Conservation (phyloP, 92 coral and sea anemone genomes). For the Heliopora coerulea region DNA sequence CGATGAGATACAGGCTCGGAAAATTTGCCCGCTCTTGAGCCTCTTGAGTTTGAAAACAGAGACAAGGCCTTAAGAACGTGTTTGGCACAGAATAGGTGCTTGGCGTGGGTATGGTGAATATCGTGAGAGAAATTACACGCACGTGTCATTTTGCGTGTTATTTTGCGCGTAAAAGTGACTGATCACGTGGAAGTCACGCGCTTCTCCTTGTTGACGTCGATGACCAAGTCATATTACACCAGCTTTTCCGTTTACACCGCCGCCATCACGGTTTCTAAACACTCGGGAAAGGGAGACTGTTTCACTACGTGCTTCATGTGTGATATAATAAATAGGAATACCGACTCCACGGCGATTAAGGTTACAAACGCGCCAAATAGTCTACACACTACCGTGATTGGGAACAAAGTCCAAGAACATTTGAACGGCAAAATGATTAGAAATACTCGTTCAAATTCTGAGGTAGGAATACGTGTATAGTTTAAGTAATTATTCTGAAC, state of each 20-base stretch:
- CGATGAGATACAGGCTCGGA: too few species aligned
- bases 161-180: too few species aligned
- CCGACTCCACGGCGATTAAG: neutral
- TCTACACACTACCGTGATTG: neutral
- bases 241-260: neutral
- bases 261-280: neutral
- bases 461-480: neutral
- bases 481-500: neutral
- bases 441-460: conserved; percentile 1
- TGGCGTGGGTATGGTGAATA: too few species aligned
- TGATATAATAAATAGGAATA: neutral
- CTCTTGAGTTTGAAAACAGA: too few species aligned
- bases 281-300: too few species aligned
- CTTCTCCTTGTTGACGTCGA: neutral
- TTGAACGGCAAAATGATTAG: neutral
- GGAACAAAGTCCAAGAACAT: neutral
- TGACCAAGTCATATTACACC: neutral
- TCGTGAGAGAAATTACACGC: too few species aligned
- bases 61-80: too few species aligned
- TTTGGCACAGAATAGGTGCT: too few species aligned
- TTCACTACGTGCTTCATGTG: too few species aligned
- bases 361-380: conserved; percentile 20
- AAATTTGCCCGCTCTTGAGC: too few species aligned
- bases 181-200: conserved; percentile 1
- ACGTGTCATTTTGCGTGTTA: too few species aligned